Evolutionary conservation across 2,113 vertebrate species (phyloP), one percentile per base, ranked within the genome.

Genomic region (Nerophis ophidion): DNA sequence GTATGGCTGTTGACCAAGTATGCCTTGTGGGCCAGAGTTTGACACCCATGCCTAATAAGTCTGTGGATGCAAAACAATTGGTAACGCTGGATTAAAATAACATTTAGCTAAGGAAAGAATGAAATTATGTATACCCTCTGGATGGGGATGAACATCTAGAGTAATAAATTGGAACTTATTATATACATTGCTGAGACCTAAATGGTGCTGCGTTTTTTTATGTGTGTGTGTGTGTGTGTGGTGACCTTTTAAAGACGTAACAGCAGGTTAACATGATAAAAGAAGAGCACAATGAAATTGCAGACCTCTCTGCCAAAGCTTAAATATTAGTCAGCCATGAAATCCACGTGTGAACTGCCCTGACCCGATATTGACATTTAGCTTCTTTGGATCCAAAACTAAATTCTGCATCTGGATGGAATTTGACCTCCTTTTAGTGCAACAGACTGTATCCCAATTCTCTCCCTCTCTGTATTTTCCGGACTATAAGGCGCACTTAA

Each of bases 61-160:
- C 62, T 48, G 9, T 8, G 57, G 40, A 57, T 34, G 42, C 14
- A 50, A 50, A 34, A 44, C 40, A 44, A 44, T 44, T 44, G 40
- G 11, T 44, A 44, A 44, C 40, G 10, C 12, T 12, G 40, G 40
- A 44, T 12, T 60, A 38, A 61, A 16, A 26, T 6, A 33, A 4
- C 33, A 46, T 71, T 53, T 35, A 49, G 12, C 10, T 33, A 11
- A 17, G 5, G 15, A 6, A 6, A 54, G 15, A 13, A 50, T 11
- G 36, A 56, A 58, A 66, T 63, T 15, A 38, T 9, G 40, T 46
- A 47, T 60, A 51, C 4, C 38, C 40, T 61, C 16, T 58, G 46
- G 65, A 66, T 7, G 8, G 45, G 26, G 11, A 75, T 72, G 64
- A 59, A 49, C 63, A 52, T 61, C 16, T 7, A 3, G 45, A 64